A percentile compares a stretch with the other conserved stretches of the same genome.
phyloP scores from a whole-genome alignment of 2,113 vertebrate species.

The Peromyscus californicus region DNA sequence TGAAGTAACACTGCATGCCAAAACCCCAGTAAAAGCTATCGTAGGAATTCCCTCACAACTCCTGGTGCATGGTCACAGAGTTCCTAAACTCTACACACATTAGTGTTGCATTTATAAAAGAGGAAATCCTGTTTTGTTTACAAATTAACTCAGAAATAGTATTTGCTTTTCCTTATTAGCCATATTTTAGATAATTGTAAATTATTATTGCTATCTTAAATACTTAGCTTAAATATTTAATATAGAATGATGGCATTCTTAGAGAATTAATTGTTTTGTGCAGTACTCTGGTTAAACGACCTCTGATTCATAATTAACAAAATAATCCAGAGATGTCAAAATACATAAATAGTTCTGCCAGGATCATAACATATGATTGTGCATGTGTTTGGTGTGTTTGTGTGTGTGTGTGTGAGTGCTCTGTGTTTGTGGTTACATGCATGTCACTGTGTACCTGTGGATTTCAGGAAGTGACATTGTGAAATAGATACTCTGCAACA shows the following conservation, averaged over 20 bases:
- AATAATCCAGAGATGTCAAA: neutral
- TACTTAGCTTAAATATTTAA: neutral
- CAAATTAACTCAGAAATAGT: neutral
- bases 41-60: neutral
- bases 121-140: neutral
- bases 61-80: neutral
- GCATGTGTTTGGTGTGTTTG: too few relatives aligned
- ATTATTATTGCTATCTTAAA: neutral
- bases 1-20: neutral
- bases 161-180: conserved; percentile 12
- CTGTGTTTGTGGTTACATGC: neutral
- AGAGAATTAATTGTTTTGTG: neutral
- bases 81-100: neutral
- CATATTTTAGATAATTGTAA: conserved; percentile 15
- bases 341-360: neutral
- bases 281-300: neutral
- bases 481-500: neutral
- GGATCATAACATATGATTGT: neutral
- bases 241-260: neutral
- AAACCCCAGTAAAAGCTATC: neutral
- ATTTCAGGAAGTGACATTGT: neutral
- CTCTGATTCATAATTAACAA: neutral
- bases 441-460: neutral
- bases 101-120: neutral
- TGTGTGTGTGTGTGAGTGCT: neutral